Conservation (phyloP, 2,888 invertebrate species). For the Orthonychiurus folsomi region DNA sequence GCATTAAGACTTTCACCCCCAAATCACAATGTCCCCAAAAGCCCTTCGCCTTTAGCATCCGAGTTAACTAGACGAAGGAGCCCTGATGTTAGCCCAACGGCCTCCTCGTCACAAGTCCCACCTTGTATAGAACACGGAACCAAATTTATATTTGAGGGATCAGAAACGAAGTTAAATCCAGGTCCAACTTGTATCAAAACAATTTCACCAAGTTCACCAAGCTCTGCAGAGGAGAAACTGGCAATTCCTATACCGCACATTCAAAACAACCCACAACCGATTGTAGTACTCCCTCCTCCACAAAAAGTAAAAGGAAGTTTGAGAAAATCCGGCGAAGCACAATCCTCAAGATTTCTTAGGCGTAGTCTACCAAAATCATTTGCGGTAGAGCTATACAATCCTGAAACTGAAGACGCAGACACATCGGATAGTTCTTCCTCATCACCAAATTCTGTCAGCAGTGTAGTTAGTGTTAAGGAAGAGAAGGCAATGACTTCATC, state of each 20-base stretch:
- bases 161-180: constrained; percentile 44
- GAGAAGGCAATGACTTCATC: constrained; percentile 45
- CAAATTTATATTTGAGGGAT: constrained; percentile 39
- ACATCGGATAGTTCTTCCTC: constrained; percentile 74
- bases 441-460: constrained; percentile 77
- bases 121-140: constrained; percentile 10
- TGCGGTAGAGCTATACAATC: constrained; percentile 76
- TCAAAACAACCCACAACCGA: constrained; percentile 40
- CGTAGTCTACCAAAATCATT: constrained; percentile 58
- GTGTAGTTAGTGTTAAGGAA: constrained; percentile 69
- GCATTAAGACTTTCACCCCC: constrained; percentile 41
- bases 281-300: constrained; percentile 60
- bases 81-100: constrained; percentile 35
- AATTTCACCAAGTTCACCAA: constrained; percentile 41
- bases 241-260: not conserved
- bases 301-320: constrained; percentile 19
- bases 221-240: constrained; percentile 21
- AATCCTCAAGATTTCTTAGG: constrained; percentile 36
- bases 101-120: constrained; percentile 8
- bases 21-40: constrained; percentile 31
- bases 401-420: constrained; percentile 81
- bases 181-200: constrained; percentile 53
- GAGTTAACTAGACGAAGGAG: constrained; percentile 30
- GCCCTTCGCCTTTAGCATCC: constrained; percentile 37
- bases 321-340: constrained; percentile 14